Base-by-base conservation (phyloP, 2,888 invertebrate species). In the Heteromyza rotundicornis region DNA sequence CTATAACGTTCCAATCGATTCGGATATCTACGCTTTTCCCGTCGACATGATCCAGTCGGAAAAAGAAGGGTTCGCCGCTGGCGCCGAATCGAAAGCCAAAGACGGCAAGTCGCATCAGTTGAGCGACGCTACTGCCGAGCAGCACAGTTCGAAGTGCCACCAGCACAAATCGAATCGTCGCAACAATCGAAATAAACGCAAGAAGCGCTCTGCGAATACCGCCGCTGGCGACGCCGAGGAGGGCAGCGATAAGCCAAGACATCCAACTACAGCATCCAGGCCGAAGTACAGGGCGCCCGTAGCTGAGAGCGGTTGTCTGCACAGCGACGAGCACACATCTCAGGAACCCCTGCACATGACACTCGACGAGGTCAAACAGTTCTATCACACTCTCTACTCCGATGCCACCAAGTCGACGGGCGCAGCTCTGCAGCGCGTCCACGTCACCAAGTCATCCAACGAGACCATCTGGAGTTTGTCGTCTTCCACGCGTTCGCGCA, bases 1-100 rank as follows among this genome's bases (percentile, higher is more conserved):
- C 86, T 94, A 94, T 80, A 94, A 92, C 84, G 94, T 94, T 64
- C 94, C 94, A 67, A 91, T 93, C 72, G 94, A 94, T 78, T 92
- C 93, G 72, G 94, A 94, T 80, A 91, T 94, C 70, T 94, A 94
- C 79, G 92, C 94, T 14, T 90, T 94, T 63, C 94, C 94, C 40
- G 88, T 94, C 64, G 94, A 94, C 81, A 90, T 91, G 82, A 88
- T 93, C 17, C 85, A 87, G 65, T 64, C 70, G 1, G 80, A 84
- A 81, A 49, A 85, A 84, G 70, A 84, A 82, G 68, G 73, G 77
- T 16, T 78, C 78, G n/a, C 80, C 84, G 69, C 84, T 84, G 20
- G 20, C 66, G 83, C 84, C n/a, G 66, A 17, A 19, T 40, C 40
- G 17, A 49, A 24, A 35, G 20, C 51, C 19, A 17, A 3, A 65